Evolutionary conservation across 2,113 vertebrate species (phyloP).

Genomic region (Dermatemys mawii): DNA sequence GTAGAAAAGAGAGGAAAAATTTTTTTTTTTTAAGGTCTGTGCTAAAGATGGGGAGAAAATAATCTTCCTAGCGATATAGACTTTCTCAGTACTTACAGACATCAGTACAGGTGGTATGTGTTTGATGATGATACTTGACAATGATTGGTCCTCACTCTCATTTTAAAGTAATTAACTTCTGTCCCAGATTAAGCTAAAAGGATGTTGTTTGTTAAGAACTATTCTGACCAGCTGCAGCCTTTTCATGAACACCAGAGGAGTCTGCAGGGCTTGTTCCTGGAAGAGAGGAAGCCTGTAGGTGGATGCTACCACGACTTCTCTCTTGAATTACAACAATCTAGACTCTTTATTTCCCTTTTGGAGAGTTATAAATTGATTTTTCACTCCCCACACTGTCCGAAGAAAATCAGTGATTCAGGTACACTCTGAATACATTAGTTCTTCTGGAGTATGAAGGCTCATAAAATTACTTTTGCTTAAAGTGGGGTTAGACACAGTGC

Average conservation of each 20-base stretch:
- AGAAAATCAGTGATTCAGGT: background rate
- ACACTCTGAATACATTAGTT: accelerated
- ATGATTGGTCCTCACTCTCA: background rate
- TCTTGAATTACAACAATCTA: constrained; percentile 54
- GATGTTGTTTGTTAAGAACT: constrained; percentile 3
- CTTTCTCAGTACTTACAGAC: background rate
- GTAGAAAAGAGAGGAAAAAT: background rate
- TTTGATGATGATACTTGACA: background rate
- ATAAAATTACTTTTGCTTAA: background rate
- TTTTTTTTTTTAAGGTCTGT: background rate
- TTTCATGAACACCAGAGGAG: constrained; percentile 22
- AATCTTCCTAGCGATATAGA: accelerated
- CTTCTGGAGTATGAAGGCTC: background rate
- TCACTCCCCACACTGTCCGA: accelerated
- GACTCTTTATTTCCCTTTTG: constrained; percentile 39
- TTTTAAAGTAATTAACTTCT: constrained; percentile 49
- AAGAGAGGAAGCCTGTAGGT: constrained; percentile 37
- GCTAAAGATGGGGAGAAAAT: background rate
- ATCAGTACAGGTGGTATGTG: background rate
- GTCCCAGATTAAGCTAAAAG: background rate
- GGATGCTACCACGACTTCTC: constrained; percentile 56
- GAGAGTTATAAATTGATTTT: background rate
- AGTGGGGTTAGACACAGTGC: background rate
- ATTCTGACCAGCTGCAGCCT: constrained; percentile 22
- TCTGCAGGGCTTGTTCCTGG: constrained; percentile 37